phyloP scores from a whole-genome alignment of 2,888 invertebrate species.

The Heteropelma amictum region DNA sequence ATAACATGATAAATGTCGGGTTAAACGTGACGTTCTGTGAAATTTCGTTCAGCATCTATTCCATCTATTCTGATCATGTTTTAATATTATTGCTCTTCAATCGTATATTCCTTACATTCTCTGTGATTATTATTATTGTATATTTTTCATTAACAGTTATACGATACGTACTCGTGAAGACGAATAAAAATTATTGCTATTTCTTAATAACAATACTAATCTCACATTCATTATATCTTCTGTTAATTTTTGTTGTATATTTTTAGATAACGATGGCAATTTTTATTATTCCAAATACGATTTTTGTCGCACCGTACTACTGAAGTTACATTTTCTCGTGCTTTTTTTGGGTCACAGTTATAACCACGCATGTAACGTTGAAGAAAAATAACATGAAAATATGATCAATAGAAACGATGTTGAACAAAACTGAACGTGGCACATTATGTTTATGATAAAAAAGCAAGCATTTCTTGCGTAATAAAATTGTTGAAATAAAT shows the following conservation, averaged over 20 bases:
- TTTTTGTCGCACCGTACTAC: background rate
- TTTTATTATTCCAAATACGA: conserved; percentile 3
- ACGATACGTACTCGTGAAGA: background rate
- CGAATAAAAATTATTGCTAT: background rate
- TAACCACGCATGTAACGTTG: background rate
- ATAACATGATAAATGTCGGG: background rate
- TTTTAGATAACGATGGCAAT: background rate
- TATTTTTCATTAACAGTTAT: conserved; percentile 6
- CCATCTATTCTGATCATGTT: conserved; percentile 1
- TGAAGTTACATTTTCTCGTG: background rate
- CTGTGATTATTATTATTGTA: conserved; percentile 5
- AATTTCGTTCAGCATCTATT: conserved; percentile 1
- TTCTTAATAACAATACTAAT: background rate
- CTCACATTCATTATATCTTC: background rate
- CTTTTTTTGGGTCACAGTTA: background rate
- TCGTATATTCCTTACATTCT: conserved; percentile 9
- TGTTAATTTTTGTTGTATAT: conserved; percentile 2
- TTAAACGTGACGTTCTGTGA: conserved; percentile 2
- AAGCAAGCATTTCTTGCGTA: background rate
- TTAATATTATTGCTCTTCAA: background rate
- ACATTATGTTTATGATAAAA: background rate
- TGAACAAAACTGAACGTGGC: background rate
- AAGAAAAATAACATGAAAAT: background rate
- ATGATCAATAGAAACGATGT: background rate
- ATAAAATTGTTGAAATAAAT: background rate